Evolutionary conservation across 2,113 vertebrate species (phyloP).

Genomic region (Hippocampus zosterae): DNA sequence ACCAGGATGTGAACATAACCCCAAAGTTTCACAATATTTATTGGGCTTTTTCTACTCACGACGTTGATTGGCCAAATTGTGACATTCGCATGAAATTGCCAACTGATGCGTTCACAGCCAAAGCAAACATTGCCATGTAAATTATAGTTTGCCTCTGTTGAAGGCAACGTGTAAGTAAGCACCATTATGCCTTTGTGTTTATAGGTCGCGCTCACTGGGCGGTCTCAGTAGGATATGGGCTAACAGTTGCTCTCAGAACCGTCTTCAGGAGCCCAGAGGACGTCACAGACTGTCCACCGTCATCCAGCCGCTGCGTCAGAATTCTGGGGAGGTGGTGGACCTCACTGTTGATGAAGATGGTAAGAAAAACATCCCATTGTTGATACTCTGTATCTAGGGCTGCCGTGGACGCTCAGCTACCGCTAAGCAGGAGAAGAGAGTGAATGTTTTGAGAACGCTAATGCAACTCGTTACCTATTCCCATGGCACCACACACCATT

Average conservation of each 20-base stretch:
- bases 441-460: background rate
- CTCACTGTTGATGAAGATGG: slow-evolving; percentile 97
- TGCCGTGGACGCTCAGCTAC: background rate
- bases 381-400: background rate
- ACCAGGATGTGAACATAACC: too few relatives aligned
- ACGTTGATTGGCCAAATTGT: too few relatives aligned
- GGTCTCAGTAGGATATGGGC: slow-evolving; percentile 86
- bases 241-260: slow-evolving; percentile 81
- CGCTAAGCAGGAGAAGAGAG: background rate
- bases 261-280: slow-evolving; percentile 82
- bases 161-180: slow-evolving; percentile 14
- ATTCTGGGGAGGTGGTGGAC: slow-evolving; percentile 91
- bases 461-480: background rate
- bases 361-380: slow-evolving; percentile 50
- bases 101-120: background rate
- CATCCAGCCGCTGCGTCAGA: slow-evolving; percentile 94
- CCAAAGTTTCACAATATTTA: too few relatives aligned
- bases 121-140: background rate
- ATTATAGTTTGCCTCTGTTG: background rate
- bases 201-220: slow-evolving; percentile 85
- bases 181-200: slow-evolving; percentile 29
- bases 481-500: background rate
- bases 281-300: slow-evolving; percentile 91
- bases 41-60: too few relatives aligned
- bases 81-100: too few relatives aligned